These are phyloP conservation scores for Dallia pectoralis DNA, from an alignment of 2,797 vertebrate genomes.

Conservation along the genomic window DNA sequence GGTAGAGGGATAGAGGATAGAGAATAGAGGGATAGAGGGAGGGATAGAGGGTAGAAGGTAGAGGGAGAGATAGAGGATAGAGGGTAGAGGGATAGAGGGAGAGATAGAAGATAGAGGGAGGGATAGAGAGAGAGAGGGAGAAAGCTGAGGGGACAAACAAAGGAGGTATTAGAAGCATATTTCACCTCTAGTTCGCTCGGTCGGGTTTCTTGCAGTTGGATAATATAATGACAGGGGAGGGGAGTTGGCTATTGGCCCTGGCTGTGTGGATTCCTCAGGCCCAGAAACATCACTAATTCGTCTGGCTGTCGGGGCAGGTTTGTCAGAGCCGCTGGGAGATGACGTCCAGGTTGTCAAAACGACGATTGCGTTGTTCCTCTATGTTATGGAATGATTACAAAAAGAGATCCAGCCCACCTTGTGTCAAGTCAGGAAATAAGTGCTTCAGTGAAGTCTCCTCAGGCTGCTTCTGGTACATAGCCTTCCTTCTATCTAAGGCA, in stretches of 20 bases:
- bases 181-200: neutral
- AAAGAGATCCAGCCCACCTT: neutral
- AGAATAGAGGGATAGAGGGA: neutral
- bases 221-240: slow-evolving; percentile 10
- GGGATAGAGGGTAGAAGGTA: neutral
- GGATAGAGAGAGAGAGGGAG: neutral
- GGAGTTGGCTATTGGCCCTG: neutral
- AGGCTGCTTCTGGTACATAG: neutral
- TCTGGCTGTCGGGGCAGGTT: slow-evolving; percentile 3
- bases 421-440: neutral
- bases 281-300: slow-evolving; percentile 22
- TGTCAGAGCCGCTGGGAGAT: slow-evolving; percentile 11
- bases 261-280: neutral
- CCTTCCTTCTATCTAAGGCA: neutral
- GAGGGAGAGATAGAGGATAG: neutral
- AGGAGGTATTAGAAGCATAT: slow-evolving; percentile 26
- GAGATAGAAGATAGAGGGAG: neutral
- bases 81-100: neutral
- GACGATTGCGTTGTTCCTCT: slow-evolving; percentile 8
- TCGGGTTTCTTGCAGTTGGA: slow-evolving; percentile 5
- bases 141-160: slow-evolving; percentile 19
- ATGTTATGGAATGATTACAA: slow-evolving; percentile 13
- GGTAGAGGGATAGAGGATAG: neutral
- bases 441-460: neutral
- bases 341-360: slow-evolving; percentile 18